Percentiles rank a stretch among this genome's conserved stretches.
phyloP scores from a whole-genome alignment of 2,888 invertebrate species.

The Elegia similella region DNA sequence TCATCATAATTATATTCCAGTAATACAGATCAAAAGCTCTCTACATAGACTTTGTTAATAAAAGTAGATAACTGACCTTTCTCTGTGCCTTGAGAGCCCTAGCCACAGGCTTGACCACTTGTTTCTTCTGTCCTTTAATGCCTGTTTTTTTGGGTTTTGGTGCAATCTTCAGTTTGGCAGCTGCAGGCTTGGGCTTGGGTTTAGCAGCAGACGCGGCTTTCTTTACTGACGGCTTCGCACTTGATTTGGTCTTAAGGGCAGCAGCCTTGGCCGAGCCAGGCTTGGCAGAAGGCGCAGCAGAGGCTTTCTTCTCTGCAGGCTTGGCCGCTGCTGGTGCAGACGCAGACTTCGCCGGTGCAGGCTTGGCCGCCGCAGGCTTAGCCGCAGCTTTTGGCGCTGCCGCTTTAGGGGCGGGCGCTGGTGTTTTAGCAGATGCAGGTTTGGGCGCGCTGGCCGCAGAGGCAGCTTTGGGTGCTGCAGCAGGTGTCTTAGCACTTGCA shows the following conservation, averaged over 20 bases:
- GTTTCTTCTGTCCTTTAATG: slow-evolving; percentile 79
- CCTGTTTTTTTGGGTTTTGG: slow-evolving; percentile 81
- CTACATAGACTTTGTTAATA: too few relatives aligned
- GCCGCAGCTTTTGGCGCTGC: slow-evolving; percentile 65
- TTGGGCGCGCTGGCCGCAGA: slow-evolving; percentile 53
- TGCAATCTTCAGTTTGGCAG: slow-evolving; percentile 74
- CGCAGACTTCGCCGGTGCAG: slow-evolving; percentile 69
- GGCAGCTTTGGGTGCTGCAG: slow-evolving; percentile 69
- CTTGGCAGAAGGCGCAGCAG: slow-evolving; percentile 67
- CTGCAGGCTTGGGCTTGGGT: slow-evolving; percentile 76
- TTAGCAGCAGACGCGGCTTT: slow-evolving; percentile 75
- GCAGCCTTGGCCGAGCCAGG: slow-evolving; percentile 79
- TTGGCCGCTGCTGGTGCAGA: slow-evolving; percentile 60
- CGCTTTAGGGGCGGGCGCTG: slow-evolving; percentile 70
- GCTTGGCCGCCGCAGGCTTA: slow-evolving; percentile 67
- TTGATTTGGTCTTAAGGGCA: slow-evolving; percentile 73
- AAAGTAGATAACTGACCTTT: slow-evolving; percentile 82
- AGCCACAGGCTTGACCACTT: slow-evolving; percentile 79
- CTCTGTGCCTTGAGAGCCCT: slow-evolving; percentile 93
- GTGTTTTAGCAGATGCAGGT: slow-evolving; percentile 63
- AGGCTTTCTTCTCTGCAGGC: slow-evolving; percentile 66
- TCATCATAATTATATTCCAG: slow-evolving; percentile 48
- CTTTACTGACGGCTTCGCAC: slow-evolving; percentile 75
- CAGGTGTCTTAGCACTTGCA: slow-evolving; percentile 67
- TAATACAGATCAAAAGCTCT: background rate